Evolutionary conservation across 1,140 invertebrate genomes (phyloP).

Genomic region (Drosophila pseudoananassae): DNA sequence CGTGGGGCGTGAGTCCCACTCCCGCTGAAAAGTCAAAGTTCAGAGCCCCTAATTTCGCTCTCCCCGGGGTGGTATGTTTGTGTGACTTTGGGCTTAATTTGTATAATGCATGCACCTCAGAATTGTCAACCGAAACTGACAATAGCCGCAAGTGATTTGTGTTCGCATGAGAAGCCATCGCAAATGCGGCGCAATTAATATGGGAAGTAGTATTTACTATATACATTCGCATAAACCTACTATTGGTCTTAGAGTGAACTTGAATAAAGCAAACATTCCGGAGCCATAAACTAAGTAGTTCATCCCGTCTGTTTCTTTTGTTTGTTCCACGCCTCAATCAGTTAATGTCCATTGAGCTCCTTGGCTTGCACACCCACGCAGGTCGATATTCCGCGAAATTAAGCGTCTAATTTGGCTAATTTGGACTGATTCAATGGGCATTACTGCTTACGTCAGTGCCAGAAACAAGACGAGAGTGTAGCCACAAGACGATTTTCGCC

Average conservation of each 20-base stretch:
- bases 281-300: conserved; percentile 47
- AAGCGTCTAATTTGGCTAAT: conserved; percentile 30
- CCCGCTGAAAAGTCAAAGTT: conserved; percentile 46
- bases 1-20: not conserved
- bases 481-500: not conserved
- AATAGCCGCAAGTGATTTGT: conserved; percentile 43
- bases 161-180: conserved; percentile 52
- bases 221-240: not conserved
- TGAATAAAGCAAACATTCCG: conserved; percentile 28
- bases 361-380: conserved; percentile 10
- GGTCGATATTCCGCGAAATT: conserved; percentile 7
- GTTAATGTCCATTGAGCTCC: conserved; percentile 31
- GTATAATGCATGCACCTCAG: conserved; percentile 52
- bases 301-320: not conserved
- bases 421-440: conserved; percentile 16
- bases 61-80: conserved; percentile 1
- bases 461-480: not conserved
- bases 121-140: conserved; percentile 15
- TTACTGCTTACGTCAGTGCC: conserved; percentile 32
- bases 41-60: conserved; percentile 43
- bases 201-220: conserved; percentile 5
- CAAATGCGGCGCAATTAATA: conserved; percentile 41
- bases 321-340: conserved; percentile 21
- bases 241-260: conserved; percentile 43
- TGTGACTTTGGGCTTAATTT: conserved; percentile 60